Percentiles rank a stretch among this genome's conserved stretches.
Evolutionary conservation across 2,797 vertebrate species (phyloP).

Genomic region (Gobionotothen gibberifrons): DNA sequence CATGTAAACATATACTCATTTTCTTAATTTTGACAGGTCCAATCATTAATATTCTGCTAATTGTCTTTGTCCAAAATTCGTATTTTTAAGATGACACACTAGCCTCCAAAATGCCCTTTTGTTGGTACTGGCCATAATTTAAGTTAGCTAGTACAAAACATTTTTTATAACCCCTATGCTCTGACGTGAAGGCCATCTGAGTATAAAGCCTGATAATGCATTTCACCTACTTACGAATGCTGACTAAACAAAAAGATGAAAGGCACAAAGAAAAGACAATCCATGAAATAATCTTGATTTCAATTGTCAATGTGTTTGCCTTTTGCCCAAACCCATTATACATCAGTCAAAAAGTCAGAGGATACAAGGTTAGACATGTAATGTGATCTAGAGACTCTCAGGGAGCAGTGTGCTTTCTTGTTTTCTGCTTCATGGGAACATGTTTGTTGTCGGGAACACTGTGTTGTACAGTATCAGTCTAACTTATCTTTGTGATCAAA

Average conservation of each 20-base stretch:
- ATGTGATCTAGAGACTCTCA: not conserved
- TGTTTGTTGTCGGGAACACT: not conserved
- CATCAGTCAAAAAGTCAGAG: not conserved
- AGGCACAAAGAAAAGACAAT: not conserved
- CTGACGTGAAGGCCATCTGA: slow-evolving; percentile 4
- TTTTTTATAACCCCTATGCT: not conserved
- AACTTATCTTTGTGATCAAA: not conserved
- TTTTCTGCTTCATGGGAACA: slow-evolving; percentile 23
- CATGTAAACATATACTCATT: not conserved
- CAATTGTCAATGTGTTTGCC: not conserved
- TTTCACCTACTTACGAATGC: not conserved
- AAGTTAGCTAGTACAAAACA: not conserved
- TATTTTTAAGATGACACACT: too few species aligned
- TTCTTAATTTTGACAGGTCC: not conserved
- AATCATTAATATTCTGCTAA: not conserved
- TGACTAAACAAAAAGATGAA: not conserved
- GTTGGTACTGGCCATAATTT: too few species aligned
- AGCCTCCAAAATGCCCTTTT: not conserved
- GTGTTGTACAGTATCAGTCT: not conserved
- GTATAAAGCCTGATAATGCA: not conserved
- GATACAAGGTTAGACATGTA: not conserved
- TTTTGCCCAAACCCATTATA: not conserved
- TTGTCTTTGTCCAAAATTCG: too few species aligned
- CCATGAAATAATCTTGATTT: not conserved
- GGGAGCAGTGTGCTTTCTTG: not conserved